These are phyloP conservation scores for Scalopus aquaticus DNA, from an alignment of 2,113 vertebrate genomes.

Conservation along the genomic window DNA sequence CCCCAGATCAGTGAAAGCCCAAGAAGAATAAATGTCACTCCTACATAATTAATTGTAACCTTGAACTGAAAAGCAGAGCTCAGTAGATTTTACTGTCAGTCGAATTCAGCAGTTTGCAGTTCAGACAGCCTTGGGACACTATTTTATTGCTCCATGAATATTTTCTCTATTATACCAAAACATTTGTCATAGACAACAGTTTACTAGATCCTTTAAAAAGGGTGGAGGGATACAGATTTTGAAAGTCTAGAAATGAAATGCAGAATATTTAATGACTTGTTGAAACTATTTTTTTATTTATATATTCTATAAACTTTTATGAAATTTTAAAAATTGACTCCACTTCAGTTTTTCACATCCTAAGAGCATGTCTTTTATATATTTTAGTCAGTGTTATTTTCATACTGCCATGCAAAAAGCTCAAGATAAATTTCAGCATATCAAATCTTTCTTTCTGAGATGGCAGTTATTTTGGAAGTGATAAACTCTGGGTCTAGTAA, in stretches of 20 bases:
- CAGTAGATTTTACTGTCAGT: not conserved
- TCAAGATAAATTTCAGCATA: not conserved
- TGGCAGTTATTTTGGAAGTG: not conserved
- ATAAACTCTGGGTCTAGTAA: not conserved
- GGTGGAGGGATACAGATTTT: not conserved
- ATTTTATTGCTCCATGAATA: slow-evolving; percentile 44
- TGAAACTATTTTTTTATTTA: not conserved
- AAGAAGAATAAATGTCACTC: not conserved
- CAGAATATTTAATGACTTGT: not conserved
- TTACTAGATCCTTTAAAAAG: not conserved
- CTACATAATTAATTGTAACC: slow-evolving; percentile 56
- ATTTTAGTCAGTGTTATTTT: not conserved
- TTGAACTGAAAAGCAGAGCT: slow-evolving; percentile 55
- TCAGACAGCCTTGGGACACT: slow-evolving; percentile 21
- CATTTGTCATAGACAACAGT: slow-evolving; percentile 9
- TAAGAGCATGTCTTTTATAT: not conserved
- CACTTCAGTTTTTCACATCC: not conserved
- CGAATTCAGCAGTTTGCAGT: slow-evolving; percentile 41
- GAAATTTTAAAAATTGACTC: not conserved
- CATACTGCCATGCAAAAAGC: not conserved
- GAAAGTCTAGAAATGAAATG: slow-evolving; percentile 32
- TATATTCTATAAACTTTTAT: not conserved
- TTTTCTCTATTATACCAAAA: slow-evolving; percentile 44
- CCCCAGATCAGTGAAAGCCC: not conserved
- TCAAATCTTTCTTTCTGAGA: not conserved